A percentile compares a stretch with the other conserved stretches of the same genome.
phyloP scores from a whole-genome alignment of 2,888 invertebrate species.

The Auanema freiburgensis region DNA sequence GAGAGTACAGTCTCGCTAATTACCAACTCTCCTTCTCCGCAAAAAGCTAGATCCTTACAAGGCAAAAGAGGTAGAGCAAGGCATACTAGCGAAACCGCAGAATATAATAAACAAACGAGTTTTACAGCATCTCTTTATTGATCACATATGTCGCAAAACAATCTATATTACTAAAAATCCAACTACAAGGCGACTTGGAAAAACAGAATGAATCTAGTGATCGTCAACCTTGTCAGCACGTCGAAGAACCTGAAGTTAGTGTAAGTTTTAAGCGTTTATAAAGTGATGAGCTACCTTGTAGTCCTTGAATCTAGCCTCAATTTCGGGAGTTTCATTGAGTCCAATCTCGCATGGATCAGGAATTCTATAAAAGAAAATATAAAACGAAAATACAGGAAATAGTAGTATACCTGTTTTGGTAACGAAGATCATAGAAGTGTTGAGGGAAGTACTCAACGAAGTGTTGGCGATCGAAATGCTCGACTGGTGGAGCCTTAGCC shows the following conservation, averaged over 20 bases:
- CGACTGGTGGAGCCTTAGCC: constrained; percentile 63
- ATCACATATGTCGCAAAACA: constrained; percentile 6
- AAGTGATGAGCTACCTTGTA: constrained; percentile 47
- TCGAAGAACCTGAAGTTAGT: constrained; percentile 49
- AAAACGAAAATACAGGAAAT: not conserved
- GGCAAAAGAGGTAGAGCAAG: not conserved
- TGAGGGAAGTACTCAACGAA: constrained; percentile 57
- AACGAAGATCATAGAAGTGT: constrained; percentile 60
- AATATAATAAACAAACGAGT: not conserved
- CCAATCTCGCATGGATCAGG: constrained; percentile 59
- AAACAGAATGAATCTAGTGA: constrained; percentile 35
- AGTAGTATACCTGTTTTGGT: constrained; percentile 38
- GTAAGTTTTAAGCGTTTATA: not conserved
- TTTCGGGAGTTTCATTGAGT: constrained; percentile 54
- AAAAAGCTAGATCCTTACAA: no score
- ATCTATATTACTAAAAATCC: constrained; percentile 3
- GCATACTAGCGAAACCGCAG: constrained; percentile 2
- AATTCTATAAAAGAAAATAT: constrained; percentile 33
- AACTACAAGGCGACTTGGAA: constrained; percentile 4
- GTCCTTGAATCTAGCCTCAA: constrained; percentile 60
- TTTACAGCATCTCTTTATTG: constrained; percentile 4
- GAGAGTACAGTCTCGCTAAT: no score
- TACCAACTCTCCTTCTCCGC: no score
- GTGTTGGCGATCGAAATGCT: constrained; percentile 61
- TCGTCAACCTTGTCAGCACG: constrained; percentile 62